Base-by-base conservation (phyloP, 1,140 invertebrate species). In the Goniozus legneri region DNA sequence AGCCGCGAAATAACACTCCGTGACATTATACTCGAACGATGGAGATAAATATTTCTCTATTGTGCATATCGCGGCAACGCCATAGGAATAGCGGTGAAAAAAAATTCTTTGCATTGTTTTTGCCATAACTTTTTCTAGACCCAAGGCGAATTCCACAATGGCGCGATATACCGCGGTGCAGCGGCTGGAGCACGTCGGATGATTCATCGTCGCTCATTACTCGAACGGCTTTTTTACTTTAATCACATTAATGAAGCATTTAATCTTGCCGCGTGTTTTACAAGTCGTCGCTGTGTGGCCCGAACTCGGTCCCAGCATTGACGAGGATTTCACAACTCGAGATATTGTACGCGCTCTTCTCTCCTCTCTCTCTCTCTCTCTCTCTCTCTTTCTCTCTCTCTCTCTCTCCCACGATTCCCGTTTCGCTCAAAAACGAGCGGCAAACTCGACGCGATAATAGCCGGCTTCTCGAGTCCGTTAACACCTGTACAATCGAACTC, bases 171-270 rank as follows among this genome's bases (percentile, higher is more conserved):
- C n/a, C n/a, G n/a, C n/a, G n/a, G 50, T 44, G 45, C 54, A 49
- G 52, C 56, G 48, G 50, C 31, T 19, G 20, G 24, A 39, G 47
- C 48, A 51, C 53, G 53, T 50, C 48, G 57, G 56, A 69, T 73
- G 67, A 73, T 73, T 73, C 65, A 73, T 53, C 58, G 54, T 41
- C 49, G 36, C 69, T 71, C 71, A 71, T 73, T 75, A 73, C 62
- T 75, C 70, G 69, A 52, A 52, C 67, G 71, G 69, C 67, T 75
- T 75, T 74, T n/a, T 72, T 74, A 69, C 72, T 73, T 74, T 73
- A 74, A 74, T 74, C 70, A 73, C 69, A 72, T 75, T 73, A 75
- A 75, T 73, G 72, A 75, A 75, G 69, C 69, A 71, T 73, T 75
- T 73, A 73, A 73, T 75, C 71, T 71, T 65, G 38, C 71, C 58